Percentiles rank a stretch among this genome's conserved stretches.
Evolutionary conservation across 1,140 invertebrate species (phyloP).

Genomic region (Steinernema feltiae): DNA sequence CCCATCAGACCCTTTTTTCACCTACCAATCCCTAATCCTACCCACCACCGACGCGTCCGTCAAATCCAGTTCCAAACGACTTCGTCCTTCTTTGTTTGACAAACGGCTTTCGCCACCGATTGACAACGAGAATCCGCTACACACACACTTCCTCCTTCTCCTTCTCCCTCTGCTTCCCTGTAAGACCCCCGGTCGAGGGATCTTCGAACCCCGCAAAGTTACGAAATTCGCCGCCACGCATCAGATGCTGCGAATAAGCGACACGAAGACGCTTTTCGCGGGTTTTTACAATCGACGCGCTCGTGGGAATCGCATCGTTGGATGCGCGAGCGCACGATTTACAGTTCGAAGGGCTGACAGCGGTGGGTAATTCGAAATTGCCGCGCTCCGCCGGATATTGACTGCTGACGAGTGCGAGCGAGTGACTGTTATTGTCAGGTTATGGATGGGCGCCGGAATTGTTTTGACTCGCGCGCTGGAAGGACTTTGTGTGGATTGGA

Average conservation of each 20-base stretch:
- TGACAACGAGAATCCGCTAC: neutral
- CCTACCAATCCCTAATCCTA: neutral
- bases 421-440: neutral
- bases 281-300: neutral
- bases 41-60: neutral
- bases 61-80: neutral
- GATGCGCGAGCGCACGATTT: too few relatives aligned
- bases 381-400: neutral
- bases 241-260: neutral
- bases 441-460: neutral
- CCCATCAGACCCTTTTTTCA: neutral
- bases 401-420: neutral
- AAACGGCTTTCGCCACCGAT: neutral
- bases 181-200: too few relatives aligned
- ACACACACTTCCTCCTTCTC: neutral
- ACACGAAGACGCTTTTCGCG: neutral
- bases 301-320: neutral
- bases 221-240: too few relatives aligned
- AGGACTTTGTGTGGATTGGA: neutral
- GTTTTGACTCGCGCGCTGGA: neutral
- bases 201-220: too few relatives aligned
- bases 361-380: slow-evolving; percentile 4
- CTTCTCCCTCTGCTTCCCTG: neutral
- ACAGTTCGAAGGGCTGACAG: too few relatives aligned
- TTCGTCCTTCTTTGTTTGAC: neutral